A percentile compares a stretch with the other conserved stretches of the same genome.
Conservation (phyloP, 2,888 invertebrate genomes). For the Adineta ricciae region DNA sequence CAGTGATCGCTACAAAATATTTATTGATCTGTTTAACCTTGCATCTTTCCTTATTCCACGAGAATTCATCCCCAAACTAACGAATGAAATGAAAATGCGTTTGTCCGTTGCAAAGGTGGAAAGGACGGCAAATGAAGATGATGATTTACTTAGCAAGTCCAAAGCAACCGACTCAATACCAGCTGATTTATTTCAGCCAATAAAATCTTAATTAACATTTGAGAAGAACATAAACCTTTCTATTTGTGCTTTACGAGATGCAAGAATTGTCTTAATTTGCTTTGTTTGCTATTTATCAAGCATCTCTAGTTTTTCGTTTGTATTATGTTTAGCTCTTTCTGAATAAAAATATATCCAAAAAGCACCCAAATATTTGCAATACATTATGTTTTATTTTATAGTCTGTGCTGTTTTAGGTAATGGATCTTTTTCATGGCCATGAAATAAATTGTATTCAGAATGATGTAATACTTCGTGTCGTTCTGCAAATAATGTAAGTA, state of each 20-base stretch:
- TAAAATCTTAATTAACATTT: neutral
- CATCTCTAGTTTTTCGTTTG: neutral
- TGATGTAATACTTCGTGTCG: no score
- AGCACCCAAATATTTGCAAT: no score
- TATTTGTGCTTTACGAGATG: neutral
- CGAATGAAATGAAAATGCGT: slow-evolving; percentile 67
- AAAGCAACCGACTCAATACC: neutral
- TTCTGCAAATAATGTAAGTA: no score
- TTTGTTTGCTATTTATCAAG: neutral
- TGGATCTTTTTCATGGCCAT: no score
- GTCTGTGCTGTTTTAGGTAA: no score
- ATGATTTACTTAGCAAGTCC: neutral
- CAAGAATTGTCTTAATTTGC: neutral
- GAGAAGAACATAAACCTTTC: no score
- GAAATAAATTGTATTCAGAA: no score
- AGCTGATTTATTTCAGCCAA: neutral
- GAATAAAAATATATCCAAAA: neutral
- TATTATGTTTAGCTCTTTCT: neutral
- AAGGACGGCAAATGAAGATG: neutral
- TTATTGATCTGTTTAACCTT: slow-evolving; percentile 88
- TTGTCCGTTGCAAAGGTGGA: slow-evolving; percentile 45
- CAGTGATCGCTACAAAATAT: slow-evolving; percentile 96
- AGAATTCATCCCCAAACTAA: slow-evolving; percentile 74
- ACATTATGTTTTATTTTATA: no score
- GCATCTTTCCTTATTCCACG: slow-evolving; percentile 90